phyloP scores from a whole-genome alignment of 2,797 vertebrate genomes.

The Lepus oiostolus region DNA sequence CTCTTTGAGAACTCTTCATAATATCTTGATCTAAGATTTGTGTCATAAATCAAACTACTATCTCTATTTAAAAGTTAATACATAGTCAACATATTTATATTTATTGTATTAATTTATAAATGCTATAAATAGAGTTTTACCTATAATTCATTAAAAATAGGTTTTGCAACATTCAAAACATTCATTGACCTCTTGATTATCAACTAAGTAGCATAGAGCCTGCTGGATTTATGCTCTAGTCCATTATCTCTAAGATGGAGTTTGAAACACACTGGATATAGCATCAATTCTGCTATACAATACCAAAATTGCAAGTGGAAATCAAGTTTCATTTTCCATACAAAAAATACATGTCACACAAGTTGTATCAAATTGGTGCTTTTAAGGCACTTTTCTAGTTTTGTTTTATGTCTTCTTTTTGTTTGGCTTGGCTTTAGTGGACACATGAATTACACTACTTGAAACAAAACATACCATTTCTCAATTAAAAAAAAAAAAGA shows the following conservation, averaged over 20 bases:
- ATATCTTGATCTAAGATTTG: not conserved
- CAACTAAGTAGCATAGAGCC: conserved; percentile 86
- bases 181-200: conserved; percentile 85
- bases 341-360: conserved; percentile 72
- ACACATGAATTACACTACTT: conserved; percentile 53
- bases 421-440: conserved; percentile 44
- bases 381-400: conserved; percentile 67
- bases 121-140: not conserved
- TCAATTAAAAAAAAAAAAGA: conserved; percentile 76
- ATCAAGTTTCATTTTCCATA: conserved; percentile 79
- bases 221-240: conserved; percentile 80
- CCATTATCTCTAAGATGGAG: conserved; percentile 85
- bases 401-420: not conserved
- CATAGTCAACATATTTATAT: not conserved
- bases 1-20: not conserved
- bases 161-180: conserved; percentile 74
- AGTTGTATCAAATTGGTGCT: conserved; percentile 79
- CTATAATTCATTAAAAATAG: not conserved
- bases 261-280: conserved; percentile 84
- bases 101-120: not conserved
- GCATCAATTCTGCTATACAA: conserved; percentile 84
- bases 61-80: not conserved
- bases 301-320: conserved; percentile 83
- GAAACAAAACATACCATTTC: conserved; percentile 81
- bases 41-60: not conserved